A percentile compares a stretch with the other conserved stretches of the same genome.
phyloP scores from a whole-genome alignment of 2,888 invertebrate genomes.

The Lasius fuliginosus region DNA sequence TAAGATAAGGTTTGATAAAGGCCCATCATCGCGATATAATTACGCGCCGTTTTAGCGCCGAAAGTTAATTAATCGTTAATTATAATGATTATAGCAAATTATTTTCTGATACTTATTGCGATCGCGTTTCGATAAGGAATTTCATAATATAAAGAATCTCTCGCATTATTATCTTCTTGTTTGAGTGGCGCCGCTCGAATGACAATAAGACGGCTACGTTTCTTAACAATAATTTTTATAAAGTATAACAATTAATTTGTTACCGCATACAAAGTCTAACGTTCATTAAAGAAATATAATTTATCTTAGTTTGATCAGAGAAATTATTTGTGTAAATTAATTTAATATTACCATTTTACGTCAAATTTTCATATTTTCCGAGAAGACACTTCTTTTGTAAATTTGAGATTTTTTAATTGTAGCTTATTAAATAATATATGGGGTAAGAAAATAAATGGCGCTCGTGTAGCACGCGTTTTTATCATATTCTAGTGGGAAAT shows the following conservation, averaged over 20 bases:
- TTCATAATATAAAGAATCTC: background rate
- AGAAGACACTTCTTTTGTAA: background rate
- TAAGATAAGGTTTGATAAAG: background rate
- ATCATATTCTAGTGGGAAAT: background rate
- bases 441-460: no score
- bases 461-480: background rate
- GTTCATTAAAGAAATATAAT: background rate
- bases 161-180: no score
- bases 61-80: background rate
- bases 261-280: background rate
- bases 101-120: background rate
- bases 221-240: no score
- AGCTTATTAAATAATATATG: background rate
- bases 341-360: background rate
- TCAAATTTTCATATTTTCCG: background rate
- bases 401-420: background rate
- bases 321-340: background rate
- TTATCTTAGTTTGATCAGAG: background rate
- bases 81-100: background rate
- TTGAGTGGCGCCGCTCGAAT: no score
- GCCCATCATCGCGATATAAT: background rate
- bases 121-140: background rate
- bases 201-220: no score
- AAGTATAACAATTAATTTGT: no score
- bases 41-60: background rate